Percentiles rank a stretch among this genome's conserved stretches.
Evolutionary conservation across 2,888 invertebrate genomes (phyloP).

Genomic region (Yponomeuta malinellus): DNA sequence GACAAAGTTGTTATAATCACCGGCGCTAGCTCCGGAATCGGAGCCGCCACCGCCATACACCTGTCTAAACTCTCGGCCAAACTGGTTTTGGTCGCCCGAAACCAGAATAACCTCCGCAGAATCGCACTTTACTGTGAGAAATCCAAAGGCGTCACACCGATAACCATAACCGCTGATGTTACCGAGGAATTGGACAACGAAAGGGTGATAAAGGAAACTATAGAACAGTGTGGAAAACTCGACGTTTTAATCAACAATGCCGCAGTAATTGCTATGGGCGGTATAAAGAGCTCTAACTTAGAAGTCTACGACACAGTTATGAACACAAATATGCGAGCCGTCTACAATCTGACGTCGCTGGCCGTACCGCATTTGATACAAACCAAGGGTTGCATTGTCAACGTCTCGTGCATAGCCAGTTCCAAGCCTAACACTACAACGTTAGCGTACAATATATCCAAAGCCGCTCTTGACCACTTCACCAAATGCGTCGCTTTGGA

Average conservation of each 20-base stretch:
- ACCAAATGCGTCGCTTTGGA: slow-evolving; percentile 94
- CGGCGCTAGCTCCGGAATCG: slow-evolving; percentile 86
- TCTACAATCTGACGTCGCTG: slow-evolving; percentile 88
- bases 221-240: slow-evolving; percentile 81
- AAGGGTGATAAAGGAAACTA: slow-evolving; percentile 79
- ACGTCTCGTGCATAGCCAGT: slow-evolving; percentile 93
- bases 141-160: slow-evolving; percentile 71
- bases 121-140: slow-evolving; percentile 70
- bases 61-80: slow-evolving; percentile 80
- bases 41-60: slow-evolving; percentile 80
- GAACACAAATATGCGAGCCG: slow-evolving; percentile 87
- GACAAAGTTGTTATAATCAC: slow-evolving; percentile 79
- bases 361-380: slow-evolving; percentile 88
- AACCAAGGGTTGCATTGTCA: slow-evolving; percentile 90
- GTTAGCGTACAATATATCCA: slow-evolving; percentile 92
- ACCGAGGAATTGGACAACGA: slow-evolving; percentile 80
- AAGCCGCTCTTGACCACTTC: slow-evolving; percentile 94
- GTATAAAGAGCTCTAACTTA: slow-evolving; percentile 86
- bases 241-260: slow-evolving; percentile 92
- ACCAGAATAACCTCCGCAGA: slow-evolving; percentile 48
- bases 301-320: slow-evolving; percentile 91
- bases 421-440: slow-evolving; percentile 79
- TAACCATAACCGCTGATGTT: slow-evolving; percentile 78
- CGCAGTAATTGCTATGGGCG: slow-evolving; percentile 85
- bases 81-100: slow-evolving; percentile 77